Conservation (phyloP, 2,113 vertebrate species). For the Gobiocypris rarus region DNA sequence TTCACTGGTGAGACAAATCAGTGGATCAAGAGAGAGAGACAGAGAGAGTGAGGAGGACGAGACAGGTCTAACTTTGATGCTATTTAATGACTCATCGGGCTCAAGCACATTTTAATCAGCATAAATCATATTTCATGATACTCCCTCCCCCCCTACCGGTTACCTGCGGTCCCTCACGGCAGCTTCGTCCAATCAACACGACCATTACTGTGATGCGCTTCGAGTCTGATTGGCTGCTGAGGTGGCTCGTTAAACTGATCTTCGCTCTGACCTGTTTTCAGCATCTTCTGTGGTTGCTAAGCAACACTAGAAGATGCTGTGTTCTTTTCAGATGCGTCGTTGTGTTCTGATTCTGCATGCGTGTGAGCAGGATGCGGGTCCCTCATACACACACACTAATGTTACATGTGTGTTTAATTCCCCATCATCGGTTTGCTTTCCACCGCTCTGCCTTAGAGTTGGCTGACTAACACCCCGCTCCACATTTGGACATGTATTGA, state of each 20-base stretch:
- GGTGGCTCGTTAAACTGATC: background rate
- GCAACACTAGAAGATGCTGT: constrained; percentile 43
- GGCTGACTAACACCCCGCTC: constrained; percentile 35
- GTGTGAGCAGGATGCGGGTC: background rate
- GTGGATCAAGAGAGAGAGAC: background rate
- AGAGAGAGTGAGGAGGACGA: background rate
- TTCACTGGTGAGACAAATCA: constrained; percentile 87
- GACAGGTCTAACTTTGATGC: background rate
- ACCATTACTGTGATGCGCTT: background rate
- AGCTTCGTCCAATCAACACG: background rate
- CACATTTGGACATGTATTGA: constrained; percentile 51
- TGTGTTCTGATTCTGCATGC: constrained; percentile 1
- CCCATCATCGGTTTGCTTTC: constrained; percentile 7
- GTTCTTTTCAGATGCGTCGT: constrained; percentile 40
- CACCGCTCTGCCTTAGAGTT: background rate
- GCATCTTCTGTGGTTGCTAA: constrained; percentile 50
- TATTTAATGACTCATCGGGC: background rate
- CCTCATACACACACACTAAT: constrained; percentile 14
- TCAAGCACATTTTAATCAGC: constrained; percentile 17
- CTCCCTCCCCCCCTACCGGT: background rate
- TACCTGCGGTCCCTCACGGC: background rate
- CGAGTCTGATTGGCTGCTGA: constrained; percentile 1
- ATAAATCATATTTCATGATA: constrained; percentile 24
- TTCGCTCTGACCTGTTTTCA: constrained; percentile 37
- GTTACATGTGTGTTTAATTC: constrained; percentile 18